These are phyloP conservation scores for Noctua comes DNA, from an alignment of 2,888 invertebrate genomes.

Conservation along the genomic window DNA sequence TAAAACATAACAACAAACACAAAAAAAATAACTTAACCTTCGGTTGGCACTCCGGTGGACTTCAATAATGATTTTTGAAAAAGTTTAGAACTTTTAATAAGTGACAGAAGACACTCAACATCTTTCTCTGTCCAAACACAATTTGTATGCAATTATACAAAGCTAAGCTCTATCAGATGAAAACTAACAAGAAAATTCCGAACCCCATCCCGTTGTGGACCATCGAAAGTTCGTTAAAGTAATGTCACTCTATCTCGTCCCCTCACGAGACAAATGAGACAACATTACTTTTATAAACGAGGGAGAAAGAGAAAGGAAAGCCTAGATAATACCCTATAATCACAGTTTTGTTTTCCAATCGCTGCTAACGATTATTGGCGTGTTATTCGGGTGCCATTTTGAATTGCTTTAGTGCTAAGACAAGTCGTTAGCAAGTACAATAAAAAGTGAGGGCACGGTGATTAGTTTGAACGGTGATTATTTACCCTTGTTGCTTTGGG, in stretches of 20 bases:
- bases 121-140: constrained; percentile 49
- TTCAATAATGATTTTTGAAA: neutral
- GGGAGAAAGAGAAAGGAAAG: constrained; percentile 76
- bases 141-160: constrained; percentile 69
- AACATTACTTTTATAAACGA: constrained; percentile 67
- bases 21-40: no score
- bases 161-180: constrained; percentile 68
- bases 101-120: constrained; percentile 13
- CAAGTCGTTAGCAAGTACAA: constrained; percentile 88
- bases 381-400: constrained; percentile 91
- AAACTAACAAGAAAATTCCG: constrained; percentile 70
- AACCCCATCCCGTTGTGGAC: constrained; percentile 80
- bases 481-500: constrained; percentile 55
- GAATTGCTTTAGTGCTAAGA: constrained; percentile 88
- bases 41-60: no score
- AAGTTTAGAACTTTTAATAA: neutral
- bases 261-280: constrained; percentile 82
- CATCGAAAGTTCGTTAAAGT: constrained; percentile 90
- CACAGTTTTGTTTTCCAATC: constrained; percentile 93
- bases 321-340: constrained; percentile 90
- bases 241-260: constrained; percentile 88
- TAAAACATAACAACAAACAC: no score
- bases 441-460: constrained; percentile 82
- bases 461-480: constrained; percentile 77
- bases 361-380: constrained; percentile 92